These are phyloP conservation scores for Parus major DNA, from an alignment of 2,113 vertebrate genomes.

Conservation along the genomic window DNA sequence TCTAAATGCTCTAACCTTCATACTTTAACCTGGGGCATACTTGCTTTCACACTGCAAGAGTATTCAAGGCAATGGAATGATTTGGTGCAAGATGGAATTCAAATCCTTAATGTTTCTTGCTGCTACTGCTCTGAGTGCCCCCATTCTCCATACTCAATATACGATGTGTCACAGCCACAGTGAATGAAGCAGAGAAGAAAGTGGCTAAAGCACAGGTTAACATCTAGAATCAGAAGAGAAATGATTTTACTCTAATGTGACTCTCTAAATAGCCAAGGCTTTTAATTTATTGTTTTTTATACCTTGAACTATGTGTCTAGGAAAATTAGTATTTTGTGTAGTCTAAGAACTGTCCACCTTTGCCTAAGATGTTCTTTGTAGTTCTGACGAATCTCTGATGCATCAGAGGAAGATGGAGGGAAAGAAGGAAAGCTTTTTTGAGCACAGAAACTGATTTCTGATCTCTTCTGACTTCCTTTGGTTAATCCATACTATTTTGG, in stretches of 20 bases:
- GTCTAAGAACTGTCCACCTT: not conserved
- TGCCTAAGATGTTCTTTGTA: not conserved
- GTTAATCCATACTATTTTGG: not conserved
- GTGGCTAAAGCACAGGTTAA: not conserved
- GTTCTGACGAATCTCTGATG: not conserved
- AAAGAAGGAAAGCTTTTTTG: not conserved
- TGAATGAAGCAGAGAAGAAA: not conserved
- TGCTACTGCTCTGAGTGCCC: not conserved
- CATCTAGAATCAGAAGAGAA: not conserved
- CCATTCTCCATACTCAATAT: not conserved
- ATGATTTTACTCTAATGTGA: not conserved
- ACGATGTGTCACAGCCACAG: fast-evolving
- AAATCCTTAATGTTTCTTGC: not conserved
- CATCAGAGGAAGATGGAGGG: not conserved
- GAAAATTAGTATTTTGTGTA: not conserved
- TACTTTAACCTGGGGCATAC: fast-evolving
- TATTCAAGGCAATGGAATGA: not conserved
- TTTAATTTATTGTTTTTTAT: not conserved
- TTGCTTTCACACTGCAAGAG: not conserved
- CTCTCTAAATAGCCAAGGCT: not conserved
- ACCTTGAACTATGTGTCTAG: not conserved
- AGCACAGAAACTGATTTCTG: not conserved
- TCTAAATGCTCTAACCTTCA: not conserved
- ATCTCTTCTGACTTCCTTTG: not conserved
- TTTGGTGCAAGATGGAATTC: not conserved